Conservation (phyloP, 2,888 invertebrate species). For the Portevinia maculata region DNA sequence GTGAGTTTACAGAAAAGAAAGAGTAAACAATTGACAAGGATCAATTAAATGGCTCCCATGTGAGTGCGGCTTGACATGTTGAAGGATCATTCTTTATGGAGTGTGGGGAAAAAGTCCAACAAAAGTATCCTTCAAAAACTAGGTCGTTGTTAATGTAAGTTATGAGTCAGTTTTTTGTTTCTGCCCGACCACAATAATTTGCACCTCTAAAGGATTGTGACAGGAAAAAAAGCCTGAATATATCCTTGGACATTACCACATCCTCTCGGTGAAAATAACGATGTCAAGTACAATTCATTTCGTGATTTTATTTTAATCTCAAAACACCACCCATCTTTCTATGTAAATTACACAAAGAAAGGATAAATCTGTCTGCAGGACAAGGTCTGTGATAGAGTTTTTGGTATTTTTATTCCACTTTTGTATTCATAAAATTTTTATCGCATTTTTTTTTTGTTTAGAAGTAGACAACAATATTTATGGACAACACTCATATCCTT, state of each 20-base stretch:
- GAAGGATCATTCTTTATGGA: conserved; percentile 24
- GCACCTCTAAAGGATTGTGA: conserved; percentile 40
- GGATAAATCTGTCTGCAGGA: conserved; percentile 64
- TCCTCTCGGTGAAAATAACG: conserved; percentile 23
- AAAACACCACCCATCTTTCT: conserved; percentile 13
- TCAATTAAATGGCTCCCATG: conserved; percentile 60
- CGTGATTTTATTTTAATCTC: conserved; percentile 41
- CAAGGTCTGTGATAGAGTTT: conserved; percentile 41
- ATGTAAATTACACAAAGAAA: conserved; percentile 54
- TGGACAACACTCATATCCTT: conserved; percentile 30
- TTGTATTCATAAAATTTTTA: conserved; percentile 27
- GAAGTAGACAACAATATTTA: conserved; percentile 26
- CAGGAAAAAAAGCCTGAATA: conserved; percentile 2
- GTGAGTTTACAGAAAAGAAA: conserved; percentile 17
- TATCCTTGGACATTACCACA: conserved; percentile 47
- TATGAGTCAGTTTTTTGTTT: conserved; percentile 8
- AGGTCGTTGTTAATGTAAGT: conserved; percentile 55
- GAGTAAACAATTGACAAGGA: conserved; percentile 69
- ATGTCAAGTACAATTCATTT: conserved; percentile 67
- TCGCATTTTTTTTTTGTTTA: conserved; percentile 31
- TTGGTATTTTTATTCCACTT: conserved; percentile 20
- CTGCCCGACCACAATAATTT: conserved; percentile 33
- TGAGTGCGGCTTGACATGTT: conserved; percentile 54
- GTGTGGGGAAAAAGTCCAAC: conserved; percentile 23
- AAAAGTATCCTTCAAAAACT: conserved; percentile 37